These are phyloP conservation scores for Cynopterus brachyotis DNA, from an alignment of 2,113 vertebrate species.

Conservation along the genomic window DNA sequence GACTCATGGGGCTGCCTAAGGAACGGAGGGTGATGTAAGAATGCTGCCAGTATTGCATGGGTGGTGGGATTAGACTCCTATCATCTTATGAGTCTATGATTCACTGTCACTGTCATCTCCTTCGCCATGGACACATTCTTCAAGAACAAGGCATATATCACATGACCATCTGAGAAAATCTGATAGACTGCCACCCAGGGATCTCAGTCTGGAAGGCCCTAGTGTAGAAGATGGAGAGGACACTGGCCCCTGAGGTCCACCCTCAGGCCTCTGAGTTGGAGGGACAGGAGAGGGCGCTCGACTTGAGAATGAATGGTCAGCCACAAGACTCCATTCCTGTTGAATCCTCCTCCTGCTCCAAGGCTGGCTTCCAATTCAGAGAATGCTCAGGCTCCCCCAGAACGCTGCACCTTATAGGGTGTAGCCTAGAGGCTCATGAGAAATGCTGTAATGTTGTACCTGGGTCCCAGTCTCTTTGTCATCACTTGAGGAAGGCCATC, in stretches of 20 bases:
- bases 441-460: neutral
- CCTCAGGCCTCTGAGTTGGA: neutral
- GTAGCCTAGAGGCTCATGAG: neutral
- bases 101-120: neutral
- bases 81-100: neutral
- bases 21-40: neutral
- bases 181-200: neutral
- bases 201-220: neutral
- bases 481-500: neutral
- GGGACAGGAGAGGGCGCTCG: neutral
- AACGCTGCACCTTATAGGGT: neutral
- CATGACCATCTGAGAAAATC: neutral
- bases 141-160: neutral
- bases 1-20: neutral
- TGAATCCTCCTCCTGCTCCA: neutral
- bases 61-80: neutral
- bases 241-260: neutral
- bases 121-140: neutral
- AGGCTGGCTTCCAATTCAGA: neutral
- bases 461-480: neutral
- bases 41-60: neutral
- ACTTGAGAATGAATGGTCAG: neutral
- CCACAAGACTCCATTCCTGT: neutral
- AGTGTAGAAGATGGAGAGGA: neutral
- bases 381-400: neutral